Evolutionary conservation across 1,140 invertebrate genomes (phyloP).

Genomic region (Drosophila bipectinata): DNA sequence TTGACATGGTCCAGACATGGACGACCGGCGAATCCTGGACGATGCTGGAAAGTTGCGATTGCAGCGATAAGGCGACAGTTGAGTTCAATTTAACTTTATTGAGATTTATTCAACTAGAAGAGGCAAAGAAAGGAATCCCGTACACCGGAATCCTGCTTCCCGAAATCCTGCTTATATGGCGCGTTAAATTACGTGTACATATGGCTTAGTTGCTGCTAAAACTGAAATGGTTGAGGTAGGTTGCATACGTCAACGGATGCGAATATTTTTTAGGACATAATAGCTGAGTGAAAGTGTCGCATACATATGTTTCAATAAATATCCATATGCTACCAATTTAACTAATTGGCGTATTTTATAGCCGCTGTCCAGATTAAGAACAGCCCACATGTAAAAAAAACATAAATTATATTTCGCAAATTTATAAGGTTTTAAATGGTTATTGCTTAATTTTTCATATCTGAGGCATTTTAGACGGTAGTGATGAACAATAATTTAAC

Average conservation of each 20-base stretch:
- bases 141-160: no score
- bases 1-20: conserved; percentile 39
- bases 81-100: conserved; percentile 61
- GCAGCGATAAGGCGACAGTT: conserved; percentile 22
- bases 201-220: conserved; percentile 30
- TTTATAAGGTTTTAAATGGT: no score
- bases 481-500: no score
- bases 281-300: conserved; percentile 31
- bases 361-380: background rate
- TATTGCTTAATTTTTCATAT: no score
- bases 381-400: no score
- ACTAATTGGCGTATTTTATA: conserved; percentile 38
- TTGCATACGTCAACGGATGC: conserved; percentile 48
- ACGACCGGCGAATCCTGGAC: background rate
- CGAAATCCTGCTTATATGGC: background rate
- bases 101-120: conserved; percentile 52
- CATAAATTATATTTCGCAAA: no score
- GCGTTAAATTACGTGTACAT: background rate
- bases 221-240: conserved; percentile 10
- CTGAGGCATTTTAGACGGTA: no score
- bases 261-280: conserved; percentile 19
- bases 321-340: conserved; percentile 26
- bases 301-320: conserved; percentile 47
- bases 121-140: conserved; percentile 33
- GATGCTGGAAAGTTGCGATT: conserved; percentile 6